Percentiles rank a stretch among this genome's conserved stretches.
Conservation (phyloP, 2,888 invertebrate genomes). For the Ctena decussata region DNA sequence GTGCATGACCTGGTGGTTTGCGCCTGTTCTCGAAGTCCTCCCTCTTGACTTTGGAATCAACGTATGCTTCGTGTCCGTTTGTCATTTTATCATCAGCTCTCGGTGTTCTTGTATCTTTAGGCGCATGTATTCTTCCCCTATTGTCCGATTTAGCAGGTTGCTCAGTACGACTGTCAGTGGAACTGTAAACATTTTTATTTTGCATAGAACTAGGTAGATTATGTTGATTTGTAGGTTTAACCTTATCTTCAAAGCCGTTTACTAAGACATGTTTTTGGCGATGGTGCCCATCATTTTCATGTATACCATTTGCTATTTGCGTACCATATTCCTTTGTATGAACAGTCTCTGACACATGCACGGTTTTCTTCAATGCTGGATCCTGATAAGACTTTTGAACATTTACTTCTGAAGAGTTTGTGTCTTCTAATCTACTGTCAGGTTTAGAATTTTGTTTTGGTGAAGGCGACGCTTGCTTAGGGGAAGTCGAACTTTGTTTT, state of each 20-base stretch:
- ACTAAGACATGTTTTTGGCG: background rate
- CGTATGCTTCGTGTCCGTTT: background rate
- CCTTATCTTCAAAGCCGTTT: background rate
- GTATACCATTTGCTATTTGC: background rate
- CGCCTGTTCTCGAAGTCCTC: constrained; percentile 43
- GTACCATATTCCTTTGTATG: background rate
- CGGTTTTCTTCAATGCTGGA: background rate
- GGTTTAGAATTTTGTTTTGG: background rate
- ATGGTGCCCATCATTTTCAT: background rate
- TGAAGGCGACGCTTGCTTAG: background rate
- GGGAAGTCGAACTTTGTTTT: background rate
- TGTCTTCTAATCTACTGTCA: background rate
- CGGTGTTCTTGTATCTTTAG: background rate
- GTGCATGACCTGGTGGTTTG: background rate
- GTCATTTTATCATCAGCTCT: background rate
- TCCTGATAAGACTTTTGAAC: background rate
- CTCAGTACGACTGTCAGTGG: background rate
- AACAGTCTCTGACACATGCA: background rate
- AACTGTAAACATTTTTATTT: background rate
- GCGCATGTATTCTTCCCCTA: background rate
- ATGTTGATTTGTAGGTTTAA: too few species aligned
- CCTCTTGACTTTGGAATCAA: constrained; percentile 41
- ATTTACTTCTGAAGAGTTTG: background rate
- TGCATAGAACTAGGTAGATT: background rate
- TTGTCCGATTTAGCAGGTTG: background rate